Evolutionary conservation across 2,888 invertebrate species (phyloP).

Genomic region (Caenorhabditis sp.): DNA sequence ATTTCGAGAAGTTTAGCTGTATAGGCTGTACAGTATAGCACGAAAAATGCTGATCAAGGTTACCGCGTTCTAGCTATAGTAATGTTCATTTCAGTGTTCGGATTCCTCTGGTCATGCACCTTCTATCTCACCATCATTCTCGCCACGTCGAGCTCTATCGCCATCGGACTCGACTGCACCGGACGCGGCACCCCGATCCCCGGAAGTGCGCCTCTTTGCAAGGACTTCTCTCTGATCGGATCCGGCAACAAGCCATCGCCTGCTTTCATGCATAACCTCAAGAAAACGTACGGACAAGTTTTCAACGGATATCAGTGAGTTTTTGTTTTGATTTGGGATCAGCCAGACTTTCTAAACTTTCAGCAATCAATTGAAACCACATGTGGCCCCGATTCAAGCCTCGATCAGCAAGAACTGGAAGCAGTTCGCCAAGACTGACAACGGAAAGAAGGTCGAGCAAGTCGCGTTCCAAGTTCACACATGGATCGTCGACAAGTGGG

Average conservation of each 20-base stretch:
- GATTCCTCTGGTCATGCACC: constrained; percentile 31
- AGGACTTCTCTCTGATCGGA: constrained; percentile 59
- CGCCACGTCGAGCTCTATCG: constrained; percentile 43
- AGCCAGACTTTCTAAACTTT: constrained; percentile 1
- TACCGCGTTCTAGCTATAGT: too few relatives aligned
- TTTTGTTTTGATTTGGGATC: background rate
- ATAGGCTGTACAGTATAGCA: too few relatives aligned
- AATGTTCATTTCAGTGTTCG: constrained; percentile 67
- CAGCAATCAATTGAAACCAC: constrained; percentile 41
- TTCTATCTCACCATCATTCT: constrained; percentile 45
- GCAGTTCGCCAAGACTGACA: constrained; percentile 52
- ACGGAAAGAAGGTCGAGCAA: constrained; percentile 50
- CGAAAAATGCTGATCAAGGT: too few relatives aligned
- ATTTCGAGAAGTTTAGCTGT: too few relatives aligned
- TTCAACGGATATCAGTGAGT: constrained; percentile 58
- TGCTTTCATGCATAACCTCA: constrained; percentile 49
- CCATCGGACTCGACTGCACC: constrained; percentile 51
- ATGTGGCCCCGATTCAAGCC: constrained; percentile 9
- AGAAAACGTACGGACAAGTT: constrained; percentile 52
- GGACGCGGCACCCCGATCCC: constrained; percentile 60
- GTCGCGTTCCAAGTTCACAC: constrained; percentile 54
- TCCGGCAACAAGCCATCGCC: constrained; percentile 58
- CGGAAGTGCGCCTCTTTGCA: constrained; percentile 64
- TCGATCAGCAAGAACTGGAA: constrained; percentile 33
- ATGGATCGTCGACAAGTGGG: constrained; percentile 54